Conservation (phyloP, 2,888 invertebrate genomes). For the Lepidochitona cinerea region DNA sequence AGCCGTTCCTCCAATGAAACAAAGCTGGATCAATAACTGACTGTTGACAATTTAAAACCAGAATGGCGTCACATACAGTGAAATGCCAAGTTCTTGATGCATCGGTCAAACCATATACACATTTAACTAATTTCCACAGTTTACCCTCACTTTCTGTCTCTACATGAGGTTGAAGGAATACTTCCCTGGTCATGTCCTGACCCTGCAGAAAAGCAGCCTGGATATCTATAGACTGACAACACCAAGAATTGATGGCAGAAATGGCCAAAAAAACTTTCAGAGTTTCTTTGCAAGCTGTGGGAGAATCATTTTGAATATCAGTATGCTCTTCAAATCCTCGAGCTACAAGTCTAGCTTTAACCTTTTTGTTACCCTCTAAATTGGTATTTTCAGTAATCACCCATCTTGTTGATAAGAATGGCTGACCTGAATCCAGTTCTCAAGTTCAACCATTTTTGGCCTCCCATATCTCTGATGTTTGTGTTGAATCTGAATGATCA, state of each 20-base stretch:
- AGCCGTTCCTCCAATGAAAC: slow-evolving; percentile 24
- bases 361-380: background rate
- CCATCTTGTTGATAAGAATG: background rate
- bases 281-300: background rate
- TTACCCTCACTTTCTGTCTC: background rate
- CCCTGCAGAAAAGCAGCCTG: slow-evolving; percentile 18
- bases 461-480: background rate
- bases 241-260: background rate
- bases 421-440: background rate
- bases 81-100: slow-evolving; percentile 16
- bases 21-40: slow-evolving; percentile 30
- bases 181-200: slow-evolving; percentile 8
- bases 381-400: background rate
- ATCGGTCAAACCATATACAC: slow-evolving; percentile 18
- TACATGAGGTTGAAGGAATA: slow-evolving; percentile 6
- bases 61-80: slow-evolving; percentile 24
- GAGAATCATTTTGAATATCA: slow-evolving; percentile 5
- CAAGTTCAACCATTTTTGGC: background rate
- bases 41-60: slow-evolving; percentile 11
- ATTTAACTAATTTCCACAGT: slow-evolving; percentile 13
- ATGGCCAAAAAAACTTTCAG: slow-evolving; percentile 10
- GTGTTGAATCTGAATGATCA: background rate
- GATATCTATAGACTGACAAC: slow-evolving; percentile 14
- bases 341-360: slow-evolving; percentile 18
- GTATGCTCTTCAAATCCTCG: slow-evolving; percentile 17